A percentile compares a stretch with the other conserved stretches of the same genome.
phyloP scores from a whole-genome alignment of 2,113 vertebrate genomes.

The Calidris pugnax region DNA sequence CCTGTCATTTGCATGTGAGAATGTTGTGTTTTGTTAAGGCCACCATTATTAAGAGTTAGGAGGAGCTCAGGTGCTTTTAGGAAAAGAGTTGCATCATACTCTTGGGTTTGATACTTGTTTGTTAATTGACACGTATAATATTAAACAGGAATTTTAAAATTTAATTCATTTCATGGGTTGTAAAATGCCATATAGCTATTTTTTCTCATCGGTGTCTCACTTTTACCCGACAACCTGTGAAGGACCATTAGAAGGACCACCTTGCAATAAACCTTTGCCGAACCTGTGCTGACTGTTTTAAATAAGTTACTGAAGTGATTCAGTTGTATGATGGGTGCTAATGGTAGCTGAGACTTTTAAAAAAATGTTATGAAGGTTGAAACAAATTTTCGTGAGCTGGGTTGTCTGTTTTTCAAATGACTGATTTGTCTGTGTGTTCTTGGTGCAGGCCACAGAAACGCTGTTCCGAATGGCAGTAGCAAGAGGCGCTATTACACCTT shows the following conservation, averaged over 20 bases:
- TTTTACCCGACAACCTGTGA: neutral
- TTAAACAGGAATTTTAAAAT: neutral
- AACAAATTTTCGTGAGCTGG: neutral
- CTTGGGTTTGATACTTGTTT: neutral
- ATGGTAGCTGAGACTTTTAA: neutral
- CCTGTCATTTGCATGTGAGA: neutral
- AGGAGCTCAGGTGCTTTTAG: neutral
- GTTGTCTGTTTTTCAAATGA: neutral
- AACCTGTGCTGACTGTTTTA: neutral
- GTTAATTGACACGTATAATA: neutral
- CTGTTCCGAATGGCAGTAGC: slow-evolving; percentile 83
- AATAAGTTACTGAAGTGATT: neutral
- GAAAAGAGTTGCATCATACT: neutral
- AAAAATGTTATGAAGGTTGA: neutral
- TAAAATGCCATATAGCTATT: neutral
- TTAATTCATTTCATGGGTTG: rapidly evolving
- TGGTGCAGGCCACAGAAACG: slow-evolving; percentile 80
- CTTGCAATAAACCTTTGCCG: neutral
- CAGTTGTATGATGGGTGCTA: neutral
- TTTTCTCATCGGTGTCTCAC: neutral
- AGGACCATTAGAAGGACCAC: rapidly evolving
- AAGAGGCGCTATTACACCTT: slow-evolving; percentile 80
- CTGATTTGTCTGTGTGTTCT: neutral
- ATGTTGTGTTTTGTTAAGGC: neutral
- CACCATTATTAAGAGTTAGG: rapidly evolving